Conservation (phyloP, 2,888 invertebrate genomes). For the Andrena praecox region DNA sequence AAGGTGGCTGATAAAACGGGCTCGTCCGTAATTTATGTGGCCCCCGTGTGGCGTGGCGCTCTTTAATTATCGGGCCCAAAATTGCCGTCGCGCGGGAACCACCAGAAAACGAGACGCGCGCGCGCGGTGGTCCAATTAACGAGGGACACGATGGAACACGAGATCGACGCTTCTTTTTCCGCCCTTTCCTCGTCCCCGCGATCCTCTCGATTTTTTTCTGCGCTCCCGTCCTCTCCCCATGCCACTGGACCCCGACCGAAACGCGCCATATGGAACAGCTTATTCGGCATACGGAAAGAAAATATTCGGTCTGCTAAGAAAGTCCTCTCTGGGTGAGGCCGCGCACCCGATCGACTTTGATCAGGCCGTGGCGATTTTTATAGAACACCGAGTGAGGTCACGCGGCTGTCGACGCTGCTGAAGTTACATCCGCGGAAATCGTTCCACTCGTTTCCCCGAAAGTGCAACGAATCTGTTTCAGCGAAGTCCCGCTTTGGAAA, state of each 20-base stretch:
- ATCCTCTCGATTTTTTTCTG: not conserved
- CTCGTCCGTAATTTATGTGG: slow-evolving; percentile 37
- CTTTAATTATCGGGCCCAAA: slow-evolving; percentile 51
- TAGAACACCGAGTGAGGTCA: slow-evolving; percentile 59
- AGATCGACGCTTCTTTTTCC: not conserved
- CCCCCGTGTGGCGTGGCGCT: slow-evolving; percentile 15
- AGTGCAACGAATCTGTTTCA: slow-evolving; percentile 10
- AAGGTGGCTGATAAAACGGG: slow-evolving; percentile 34
- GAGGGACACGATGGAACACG: slow-evolving; percentile 21
- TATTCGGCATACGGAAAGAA: slow-evolving; percentile 70
- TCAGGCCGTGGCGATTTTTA: slow-evolving; percentile 71
- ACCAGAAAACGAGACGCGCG: slow-evolving; percentile 22
- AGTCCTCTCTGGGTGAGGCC: slow-evolving; percentile 23
- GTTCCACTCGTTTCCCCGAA: slow-evolving; percentile 5
- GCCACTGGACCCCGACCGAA: slow-evolving; percentile 7
- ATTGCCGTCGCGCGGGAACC: slow-evolving; percentile 33
- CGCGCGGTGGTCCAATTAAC: slow-evolving; percentile 62
- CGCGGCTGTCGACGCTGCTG: slow-evolving; percentile 62
- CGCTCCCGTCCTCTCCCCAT: not conserved
- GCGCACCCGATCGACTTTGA: slow-evolving; percentile 72
- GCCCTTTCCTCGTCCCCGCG: not conserved
- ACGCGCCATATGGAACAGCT: slow-evolving; percentile 72
- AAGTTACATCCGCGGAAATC: slow-evolving; percentile 37
- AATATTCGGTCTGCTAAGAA: slow-evolving; percentile 65
- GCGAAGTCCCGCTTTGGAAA: not conserved